Evolutionary conservation across 2,113 vertebrate genomes (phyloP).

Genomic region (Tachysurus fulvidraco): DNA sequence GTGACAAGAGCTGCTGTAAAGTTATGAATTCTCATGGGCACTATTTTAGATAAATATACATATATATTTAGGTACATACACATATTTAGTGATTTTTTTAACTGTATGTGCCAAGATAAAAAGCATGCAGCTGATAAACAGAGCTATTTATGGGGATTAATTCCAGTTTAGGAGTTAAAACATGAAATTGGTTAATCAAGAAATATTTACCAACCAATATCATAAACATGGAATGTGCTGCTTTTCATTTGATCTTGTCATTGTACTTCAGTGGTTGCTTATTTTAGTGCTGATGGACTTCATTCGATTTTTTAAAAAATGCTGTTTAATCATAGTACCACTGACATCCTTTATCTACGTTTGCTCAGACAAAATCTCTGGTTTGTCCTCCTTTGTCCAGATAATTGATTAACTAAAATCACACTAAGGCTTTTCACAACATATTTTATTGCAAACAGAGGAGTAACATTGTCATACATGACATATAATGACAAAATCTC

Average conservation of each 20-base stretch:
- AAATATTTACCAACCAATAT: neutral
- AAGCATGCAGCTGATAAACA: too few relatives aligned
- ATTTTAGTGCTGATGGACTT: neutral
- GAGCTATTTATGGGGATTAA: too few relatives aligned
- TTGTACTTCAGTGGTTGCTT: neutral
- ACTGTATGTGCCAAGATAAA: too few relatives aligned
- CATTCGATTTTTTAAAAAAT: neutral
- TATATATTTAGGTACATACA: too few relatives aligned
- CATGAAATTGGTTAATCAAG: neutral
- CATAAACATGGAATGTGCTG: neutral
- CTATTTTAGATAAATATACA: too few relatives aligned
- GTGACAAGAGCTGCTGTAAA: too few relatives aligned
- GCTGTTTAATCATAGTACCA: neutral
- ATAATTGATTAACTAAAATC: neutral
- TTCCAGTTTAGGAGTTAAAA: too few relatives aligned
- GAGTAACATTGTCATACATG: slow-evolving; percentile 14
- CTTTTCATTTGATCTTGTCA: neutral
- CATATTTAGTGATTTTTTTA: too few relatives aligned
- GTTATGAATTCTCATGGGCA: too few relatives aligned
- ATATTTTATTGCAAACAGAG: slow-evolving; percentile 67
- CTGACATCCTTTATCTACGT: neutral
- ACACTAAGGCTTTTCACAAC: slow-evolving; percentile 35
- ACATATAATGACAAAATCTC: neutral
- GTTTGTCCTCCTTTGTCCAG: neutral
- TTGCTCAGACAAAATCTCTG: neutral